Conservation (phyloP, 2,797 vertebrate genomes). For the Selene dorsalis region DNA sequence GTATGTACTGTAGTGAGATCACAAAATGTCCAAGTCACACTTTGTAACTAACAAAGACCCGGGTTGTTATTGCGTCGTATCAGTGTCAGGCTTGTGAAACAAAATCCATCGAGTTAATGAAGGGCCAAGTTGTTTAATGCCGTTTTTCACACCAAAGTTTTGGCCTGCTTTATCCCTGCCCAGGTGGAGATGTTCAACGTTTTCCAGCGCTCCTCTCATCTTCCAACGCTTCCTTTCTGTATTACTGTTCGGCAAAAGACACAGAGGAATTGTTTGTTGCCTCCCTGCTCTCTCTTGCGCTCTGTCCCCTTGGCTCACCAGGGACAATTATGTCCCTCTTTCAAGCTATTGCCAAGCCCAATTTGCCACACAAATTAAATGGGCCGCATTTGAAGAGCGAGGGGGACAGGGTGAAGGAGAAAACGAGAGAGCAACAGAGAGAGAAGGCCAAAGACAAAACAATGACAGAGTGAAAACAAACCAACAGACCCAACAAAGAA, state of each 20-base stretch:
- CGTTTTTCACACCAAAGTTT: slow-evolving; percentile 31
- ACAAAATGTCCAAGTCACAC: neutral
- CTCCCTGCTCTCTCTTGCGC: slow-evolving; percentile 42
- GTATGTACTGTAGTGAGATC: neutral
- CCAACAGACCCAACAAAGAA: slow-evolving; percentile 33
- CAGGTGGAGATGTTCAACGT: slow-evolving; percentile 57
- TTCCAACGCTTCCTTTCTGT: slow-evolving; percentile 32
- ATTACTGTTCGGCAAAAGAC: slow-evolving; percentile 51
- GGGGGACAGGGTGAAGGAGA: slow-evolving; percentile 65
- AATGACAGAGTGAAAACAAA: slow-evolving; percentile 46
- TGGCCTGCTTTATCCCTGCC: slow-evolving; percentile 23
- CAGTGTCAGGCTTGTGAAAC: slow-evolving; percentile 5
- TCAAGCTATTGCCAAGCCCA: slow-evolving; percentile 75
- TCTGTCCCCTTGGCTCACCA: slow-evolving; percentile 66
- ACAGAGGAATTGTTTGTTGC: slow-evolving; percentile 73
- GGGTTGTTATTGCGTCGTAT: slow-evolving; percentile 23
- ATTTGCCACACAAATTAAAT: slow-evolving; percentile 82
- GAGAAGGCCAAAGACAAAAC: slow-evolving; percentile 52
- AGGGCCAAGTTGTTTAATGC: slow-evolving; percentile 24
- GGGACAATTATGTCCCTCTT: slow-evolving; percentile 78
- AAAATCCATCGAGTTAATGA: slow-evolving; percentile 39
- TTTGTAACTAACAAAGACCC: neutral
- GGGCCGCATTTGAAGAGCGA: slow-evolving; percentile 68
- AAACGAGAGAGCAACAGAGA: slow-evolving; percentile 40
- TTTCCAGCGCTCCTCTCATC: slow-evolving; percentile 38